Percentiles rank a stretch among this genome's conserved stretches.
Conservation (phyloP, 2,113 vertebrate species). For the Phaethornis superciliosus region DNA sequence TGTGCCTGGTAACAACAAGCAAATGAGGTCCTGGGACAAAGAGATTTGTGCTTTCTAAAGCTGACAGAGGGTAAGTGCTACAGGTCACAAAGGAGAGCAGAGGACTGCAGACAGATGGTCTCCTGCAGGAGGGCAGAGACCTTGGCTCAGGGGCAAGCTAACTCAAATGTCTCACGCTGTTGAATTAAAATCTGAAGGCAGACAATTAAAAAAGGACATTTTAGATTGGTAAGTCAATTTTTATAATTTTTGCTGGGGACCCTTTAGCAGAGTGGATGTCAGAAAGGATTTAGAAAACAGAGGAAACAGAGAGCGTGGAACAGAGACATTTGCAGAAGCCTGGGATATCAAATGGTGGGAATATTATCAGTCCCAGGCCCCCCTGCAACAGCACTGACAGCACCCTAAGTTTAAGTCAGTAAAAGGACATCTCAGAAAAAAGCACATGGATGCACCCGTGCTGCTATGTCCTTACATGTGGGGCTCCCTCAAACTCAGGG, state of each 20-base stretch:
- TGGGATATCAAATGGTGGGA: not conserved
- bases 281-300: not conserved
- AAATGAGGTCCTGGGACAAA: slow-evolving; percentile 42
- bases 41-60: slow-evolving; percentile 51
- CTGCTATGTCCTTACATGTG: accelerated
- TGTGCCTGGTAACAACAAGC: slow-evolving; percentile 57
- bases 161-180: not conserved
- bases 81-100: slow-evolving; percentile 26
- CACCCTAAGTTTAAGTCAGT: not conserved
- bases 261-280: not conserved
- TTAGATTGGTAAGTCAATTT: not conserved
- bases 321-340: not conserved
- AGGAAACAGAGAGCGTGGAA: not conserved
- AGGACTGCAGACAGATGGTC: slow-evolving; percentile 5
- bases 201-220: not conserved
- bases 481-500: not conserved
- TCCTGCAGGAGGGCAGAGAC: not conserved
- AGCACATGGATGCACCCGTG: accelerated
- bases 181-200: slow-evolving; percentile 9
- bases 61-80: not conserved
- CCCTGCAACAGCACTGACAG: not conserved
- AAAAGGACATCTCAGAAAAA: not conserved
- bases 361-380: accelerated
- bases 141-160: not conserved
- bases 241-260: not conserved